Conservation (phyloP, 2,113 vertebrate species). For the Myotis davidii region DNA sequence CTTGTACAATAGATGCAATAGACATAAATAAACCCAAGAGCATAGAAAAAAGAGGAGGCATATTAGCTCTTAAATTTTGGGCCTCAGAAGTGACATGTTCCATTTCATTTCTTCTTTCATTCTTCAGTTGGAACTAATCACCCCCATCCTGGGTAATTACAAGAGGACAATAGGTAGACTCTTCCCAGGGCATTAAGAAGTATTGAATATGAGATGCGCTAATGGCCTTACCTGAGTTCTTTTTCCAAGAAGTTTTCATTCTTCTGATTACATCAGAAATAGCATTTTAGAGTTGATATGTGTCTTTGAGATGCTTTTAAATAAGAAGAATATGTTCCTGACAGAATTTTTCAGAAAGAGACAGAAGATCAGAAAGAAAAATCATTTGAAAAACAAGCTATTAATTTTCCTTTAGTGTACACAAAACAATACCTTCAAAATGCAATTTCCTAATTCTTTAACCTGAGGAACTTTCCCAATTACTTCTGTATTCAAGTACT, state of each 20-base stretch:
- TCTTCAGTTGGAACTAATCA: not conserved
- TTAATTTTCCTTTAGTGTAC: not conserved
- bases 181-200: not conserved
- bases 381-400: not conserved
- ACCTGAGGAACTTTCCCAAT: not conserved
- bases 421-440: not conserved
- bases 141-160: not conserved
- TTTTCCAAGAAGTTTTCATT: not conserved
- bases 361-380: not conserved
- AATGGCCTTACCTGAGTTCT: not conserved
- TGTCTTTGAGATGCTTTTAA: constrained; percentile 1
- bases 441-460: not conserved
- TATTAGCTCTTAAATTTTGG: not conserved
- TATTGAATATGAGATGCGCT: not conserved
- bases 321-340: not conserved
- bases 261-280: not conserved
- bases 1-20: not conserved
- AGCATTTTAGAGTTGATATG: not conserved
- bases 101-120: not conserved
- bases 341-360: not conserved
- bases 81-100: not conserved
- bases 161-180: not conserved
- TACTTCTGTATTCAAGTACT: not conserved
- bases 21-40: not conserved
- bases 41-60: not conserved